phyloP scores from a whole-genome alignment of 2,888 invertebrate genomes.

The Drosophila mulleri region DNA sequence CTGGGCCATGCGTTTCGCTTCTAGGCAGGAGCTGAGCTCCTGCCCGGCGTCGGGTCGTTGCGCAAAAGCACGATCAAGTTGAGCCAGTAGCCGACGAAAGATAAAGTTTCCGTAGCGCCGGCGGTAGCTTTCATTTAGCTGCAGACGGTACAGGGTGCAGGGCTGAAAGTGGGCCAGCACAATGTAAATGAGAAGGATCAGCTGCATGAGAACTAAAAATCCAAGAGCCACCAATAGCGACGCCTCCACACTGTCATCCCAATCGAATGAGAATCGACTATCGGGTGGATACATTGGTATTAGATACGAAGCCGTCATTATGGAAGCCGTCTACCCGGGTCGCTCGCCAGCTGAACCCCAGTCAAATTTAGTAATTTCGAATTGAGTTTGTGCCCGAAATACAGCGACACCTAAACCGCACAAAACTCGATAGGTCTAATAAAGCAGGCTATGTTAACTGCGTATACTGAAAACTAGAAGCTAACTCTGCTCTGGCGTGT shows the following conservation, averaged over 20 bases:
- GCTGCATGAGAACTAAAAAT: slow-evolving; percentile 35
- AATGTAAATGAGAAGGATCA: slow-evolving; percentile 43
- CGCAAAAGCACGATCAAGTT: slow-evolving; percentile 40
- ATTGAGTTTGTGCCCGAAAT: slow-evolving; percentile 15
- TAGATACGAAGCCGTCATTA: slow-evolving; percentile 15
- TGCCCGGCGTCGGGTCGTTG: slow-evolving; percentile 2
- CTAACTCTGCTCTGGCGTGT: neutral
- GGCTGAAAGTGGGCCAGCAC: slow-evolving; percentile 31
- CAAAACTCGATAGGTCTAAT: slow-evolving; percentile 1
- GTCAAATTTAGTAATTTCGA: slow-evolving; percentile 33
- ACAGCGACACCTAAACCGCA: neutral
- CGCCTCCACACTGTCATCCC: slow-evolving; percentile 34
- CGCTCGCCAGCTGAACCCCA: slow-evolving; percentile 24
- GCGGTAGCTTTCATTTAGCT: slow-evolving; percentile 38
- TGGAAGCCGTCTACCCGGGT: slow-evolving; percentile 2
- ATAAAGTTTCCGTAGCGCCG: slow-evolving; percentile 46
- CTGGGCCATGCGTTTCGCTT: slow-evolving; percentile 16
- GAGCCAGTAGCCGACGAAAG: slow-evolving; percentile 53
- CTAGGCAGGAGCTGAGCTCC: slow-evolving; percentile 21
- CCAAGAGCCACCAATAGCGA: slow-evolving; percentile 39
- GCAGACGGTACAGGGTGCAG: slow-evolving; percentile 19
- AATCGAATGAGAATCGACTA: slow-evolving; percentile 12
- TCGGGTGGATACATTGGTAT: slow-evolving; percentile 7
- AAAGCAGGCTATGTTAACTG: slow-evolving; percentile 5
- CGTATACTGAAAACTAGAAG: neutral